phyloP scores from a whole-genome alignment of 2,888 invertebrate genomes.

The Colostygia pectinataria region DNA sequence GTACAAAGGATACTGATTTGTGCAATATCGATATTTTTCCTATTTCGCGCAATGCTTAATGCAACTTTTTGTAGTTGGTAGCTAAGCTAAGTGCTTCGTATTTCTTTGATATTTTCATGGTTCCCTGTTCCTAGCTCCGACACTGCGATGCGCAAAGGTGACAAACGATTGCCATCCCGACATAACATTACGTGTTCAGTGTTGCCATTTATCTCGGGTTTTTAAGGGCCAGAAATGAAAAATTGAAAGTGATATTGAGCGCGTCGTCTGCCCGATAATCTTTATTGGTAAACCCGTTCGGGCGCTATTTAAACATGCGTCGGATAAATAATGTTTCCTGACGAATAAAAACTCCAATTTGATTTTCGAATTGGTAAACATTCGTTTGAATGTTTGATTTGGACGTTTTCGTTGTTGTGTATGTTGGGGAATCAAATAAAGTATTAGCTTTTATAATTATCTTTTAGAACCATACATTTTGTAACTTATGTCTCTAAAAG shows the following conservation, averaged over 20 bases:
- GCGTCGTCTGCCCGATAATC: conserved; percentile 42
- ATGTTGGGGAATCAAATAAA: background rate
- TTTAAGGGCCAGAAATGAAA: conserved; percentile 43
- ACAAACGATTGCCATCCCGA: conserved; percentile 33
- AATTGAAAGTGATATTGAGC: conserved; percentile 44
- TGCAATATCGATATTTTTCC: too few relatives aligned
- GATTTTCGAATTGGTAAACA: conserved; percentile 6
- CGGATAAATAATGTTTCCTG: conserved; percentile 17
- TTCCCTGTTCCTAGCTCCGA: background rate
- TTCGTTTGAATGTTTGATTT: conserved; percentile 1
- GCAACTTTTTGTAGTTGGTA: too few relatives aligned
- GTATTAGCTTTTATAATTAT: too few relatives aligned
- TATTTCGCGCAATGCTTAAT: too few relatives aligned
- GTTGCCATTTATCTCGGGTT: conserved; percentile 35
- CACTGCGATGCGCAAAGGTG: conserved; percentile 22
- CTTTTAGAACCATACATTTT: too few relatives aligned
- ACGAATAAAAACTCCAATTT: conserved; percentile 10
- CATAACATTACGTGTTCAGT: conserved; percentile 24
- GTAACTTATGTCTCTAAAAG: too few relatives aligned
- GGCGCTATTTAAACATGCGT: conserved; percentile 22
- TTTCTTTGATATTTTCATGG: too few relatives aligned
- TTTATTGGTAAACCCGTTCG: conserved; percentile 39
- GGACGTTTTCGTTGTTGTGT: background rate
- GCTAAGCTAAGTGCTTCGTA: too few relatives aligned
- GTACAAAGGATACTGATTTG: too few relatives aligned